Percentiles rank a stretch among this genome's conserved stretches.
phyloP scores from a whole-genome alignment of 2,888 invertebrate species.

The Conus canariensis region DNA sequence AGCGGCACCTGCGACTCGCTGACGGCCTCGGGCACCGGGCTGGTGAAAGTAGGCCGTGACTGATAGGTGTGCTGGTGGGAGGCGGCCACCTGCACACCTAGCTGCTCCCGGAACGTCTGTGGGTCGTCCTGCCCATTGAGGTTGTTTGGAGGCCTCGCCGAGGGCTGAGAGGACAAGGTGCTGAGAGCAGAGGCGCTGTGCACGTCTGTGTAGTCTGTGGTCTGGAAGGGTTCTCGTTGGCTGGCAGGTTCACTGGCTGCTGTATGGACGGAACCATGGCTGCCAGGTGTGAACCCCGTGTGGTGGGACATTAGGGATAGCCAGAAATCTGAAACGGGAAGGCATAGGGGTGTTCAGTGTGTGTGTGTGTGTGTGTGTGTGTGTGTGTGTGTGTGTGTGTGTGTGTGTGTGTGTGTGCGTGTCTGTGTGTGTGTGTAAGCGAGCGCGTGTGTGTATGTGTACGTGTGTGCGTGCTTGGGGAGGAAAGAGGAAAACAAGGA shows the following conservation, averaged over 20 bases:
- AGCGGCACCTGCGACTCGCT: background rate
- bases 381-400: background rate
- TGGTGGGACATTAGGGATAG: slow-evolving; percentile 65
- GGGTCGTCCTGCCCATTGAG: slow-evolving; percentile 28
- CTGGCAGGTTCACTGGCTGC: slow-evolving; percentile 71
- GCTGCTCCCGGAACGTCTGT: slow-evolving; percentile 36
- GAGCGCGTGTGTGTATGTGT: background rate
- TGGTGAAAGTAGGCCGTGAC: background rate
- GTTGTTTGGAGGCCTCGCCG: slow-evolving; percentile 51
- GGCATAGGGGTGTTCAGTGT: background rate
- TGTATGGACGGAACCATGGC: slow-evolving; percentile 59
- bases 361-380: background rate
- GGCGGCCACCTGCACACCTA: slow-evolving; percentile 4
- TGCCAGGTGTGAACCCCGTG: slow-evolving; percentile 33
- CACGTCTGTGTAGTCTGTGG: slow-evolving; percentile 32
- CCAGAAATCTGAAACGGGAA: slow-evolving; percentile 76
- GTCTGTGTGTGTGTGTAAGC: background rate
- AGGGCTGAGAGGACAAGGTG: slow-evolving; percentile 53
- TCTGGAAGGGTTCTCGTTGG: slow-evolving; percentile 52
- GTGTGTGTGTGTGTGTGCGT: background rate
- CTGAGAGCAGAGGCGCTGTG: slow-evolving; percentile 53
- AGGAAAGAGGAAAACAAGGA: too few species aligned
- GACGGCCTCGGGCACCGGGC: background rate
- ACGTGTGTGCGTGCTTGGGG: background rate
- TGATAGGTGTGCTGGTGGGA: background rate